Conservation (phyloP, 2,888 invertebrate genomes). For the Empis livida region DNA sequence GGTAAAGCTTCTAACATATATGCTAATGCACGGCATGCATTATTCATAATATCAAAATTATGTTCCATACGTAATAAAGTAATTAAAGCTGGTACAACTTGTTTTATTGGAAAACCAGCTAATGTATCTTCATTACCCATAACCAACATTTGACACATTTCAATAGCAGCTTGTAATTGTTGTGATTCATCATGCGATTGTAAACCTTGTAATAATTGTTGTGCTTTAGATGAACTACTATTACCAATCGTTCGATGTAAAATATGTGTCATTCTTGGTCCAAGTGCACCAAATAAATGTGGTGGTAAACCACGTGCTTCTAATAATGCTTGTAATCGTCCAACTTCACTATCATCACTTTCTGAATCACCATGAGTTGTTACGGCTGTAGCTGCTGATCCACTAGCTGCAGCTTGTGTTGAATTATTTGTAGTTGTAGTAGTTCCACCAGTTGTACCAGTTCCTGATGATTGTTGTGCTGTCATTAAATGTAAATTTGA, state of each 20-base stretch:
- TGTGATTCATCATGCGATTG: constrained; percentile 93
- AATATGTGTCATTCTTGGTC: constrained; percentile 92
- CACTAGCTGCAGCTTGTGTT: constrained; percentile 12
- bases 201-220: constrained; percentile 80
- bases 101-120: constrained; percentile 96
- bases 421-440: constrained; percentile 6
- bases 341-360: constrained; percentile 90
- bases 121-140: constrained; percentile 99
- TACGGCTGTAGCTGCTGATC: constrained; percentile 10
- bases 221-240: constrained; percentile 76
- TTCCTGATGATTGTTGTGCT: constrained; percentile 29
- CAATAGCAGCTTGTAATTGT: constrained; percentile 91
- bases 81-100: constrained; percentile 91
- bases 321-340: constrained; percentile 82
- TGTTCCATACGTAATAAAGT: constrained; percentile 90
- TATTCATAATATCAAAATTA: constrained; percentile 99
- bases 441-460: constrained; percentile 24
- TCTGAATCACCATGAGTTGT: constrained; percentile 46
- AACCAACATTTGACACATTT: constrained; percentile 96
- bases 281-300: constrained; percentile 88
- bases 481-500: constrained; percentile 35
- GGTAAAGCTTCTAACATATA: constrained; percentile 99
- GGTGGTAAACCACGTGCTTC: constrained; percentile 95
- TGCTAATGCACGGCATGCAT: constrained; percentile 93
- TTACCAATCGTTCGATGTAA: constrained; percentile 89